Evolutionary conservation across 1,140 invertebrate species (phyloP).

Genomic region (Plectrocnemia conspersa): DNA sequence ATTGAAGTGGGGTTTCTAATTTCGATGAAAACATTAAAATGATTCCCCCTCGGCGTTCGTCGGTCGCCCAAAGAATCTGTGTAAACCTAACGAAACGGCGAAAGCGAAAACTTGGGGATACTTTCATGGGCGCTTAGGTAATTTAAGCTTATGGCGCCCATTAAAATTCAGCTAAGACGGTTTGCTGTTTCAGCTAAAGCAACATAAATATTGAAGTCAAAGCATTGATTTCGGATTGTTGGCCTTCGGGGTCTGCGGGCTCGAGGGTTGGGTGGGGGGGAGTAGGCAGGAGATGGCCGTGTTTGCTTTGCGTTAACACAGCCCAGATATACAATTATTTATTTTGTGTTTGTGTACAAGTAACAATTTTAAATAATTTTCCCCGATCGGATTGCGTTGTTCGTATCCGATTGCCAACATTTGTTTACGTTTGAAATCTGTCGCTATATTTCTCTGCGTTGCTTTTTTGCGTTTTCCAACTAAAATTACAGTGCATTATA

Average conservation of each 20-base stretch:
- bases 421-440: too few relatives aligned
- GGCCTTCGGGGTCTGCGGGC: slow-evolving; percentile 14
- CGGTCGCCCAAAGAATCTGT: background rate
- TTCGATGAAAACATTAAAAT: too few relatives aligned
- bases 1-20: too few relatives aligned
- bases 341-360: background rate
- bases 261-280: slow-evolving; percentile 7
- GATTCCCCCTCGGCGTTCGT: too few relatives aligned
- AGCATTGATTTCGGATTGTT: slow-evolving; percentile 30
- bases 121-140: slow-evolving; percentile 28
- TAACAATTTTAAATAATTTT: background rate
- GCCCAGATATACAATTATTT: background rate
- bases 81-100: background rate
- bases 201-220: slow-evolving; percentile 28
- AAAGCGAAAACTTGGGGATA: slow-evolving; percentile 23
- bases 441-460: too few relatives aligned
- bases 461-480: too few relatives aligned
- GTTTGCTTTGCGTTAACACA: background rate
- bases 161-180: slow-evolving; percentile 27
- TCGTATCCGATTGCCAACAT: too few relatives aligned
- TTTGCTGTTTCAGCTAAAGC: slow-evolving; percentile 27
- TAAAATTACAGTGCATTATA: too few relatives aligned
- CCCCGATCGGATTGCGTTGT: too few relatives aligned
- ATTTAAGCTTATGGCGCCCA: slow-evolving; percentile 22
- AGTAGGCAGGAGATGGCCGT: background rate